phyloP scores from a whole-genome alignment of 2,113 vertebrate species.

The Marcusenius ussheri region DNA sequence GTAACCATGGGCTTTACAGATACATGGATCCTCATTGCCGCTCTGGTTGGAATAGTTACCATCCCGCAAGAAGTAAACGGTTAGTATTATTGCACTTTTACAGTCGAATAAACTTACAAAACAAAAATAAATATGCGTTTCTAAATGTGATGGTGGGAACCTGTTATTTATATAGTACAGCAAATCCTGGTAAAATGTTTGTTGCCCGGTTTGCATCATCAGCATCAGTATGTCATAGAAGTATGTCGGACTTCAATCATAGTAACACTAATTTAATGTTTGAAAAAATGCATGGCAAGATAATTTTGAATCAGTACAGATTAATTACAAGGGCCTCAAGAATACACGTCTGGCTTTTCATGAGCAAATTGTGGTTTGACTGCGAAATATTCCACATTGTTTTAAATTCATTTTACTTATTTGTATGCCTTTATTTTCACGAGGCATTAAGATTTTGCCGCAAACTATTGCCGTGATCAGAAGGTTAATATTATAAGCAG shows the following conservation, averaged over 20 bases:
- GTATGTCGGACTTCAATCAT: background rate
- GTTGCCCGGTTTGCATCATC: background rate
- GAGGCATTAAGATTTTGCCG: background rate
- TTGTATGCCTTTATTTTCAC: background rate
- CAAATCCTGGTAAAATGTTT: background rate
- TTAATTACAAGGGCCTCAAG: background rate
- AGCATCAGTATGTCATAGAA: background rate
- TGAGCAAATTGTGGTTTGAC: background rate
- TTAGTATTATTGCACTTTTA: conserved; percentile 43
- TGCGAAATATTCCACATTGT: background rate
- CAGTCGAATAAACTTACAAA: background rate
- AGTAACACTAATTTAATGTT: background rate
- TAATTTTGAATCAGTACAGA: background rate
- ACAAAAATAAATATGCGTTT: background rate
- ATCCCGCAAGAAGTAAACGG: conserved; percentile 52
- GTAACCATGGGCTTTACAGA: conserved; percentile 48
- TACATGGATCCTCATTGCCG: conserved; percentile 51
- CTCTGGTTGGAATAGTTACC: conserved; percentile 44
- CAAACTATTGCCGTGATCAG: background rate
- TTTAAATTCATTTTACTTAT: background rate
- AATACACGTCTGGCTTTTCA: background rate
- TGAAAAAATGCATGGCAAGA: background rate
- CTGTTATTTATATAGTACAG: background rate
- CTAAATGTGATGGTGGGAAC: background rate
- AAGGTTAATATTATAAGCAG: background rate